Base-by-base conservation (phyloP, 2,888 invertebrate species). In the Eucera pruinosa region DNA sequence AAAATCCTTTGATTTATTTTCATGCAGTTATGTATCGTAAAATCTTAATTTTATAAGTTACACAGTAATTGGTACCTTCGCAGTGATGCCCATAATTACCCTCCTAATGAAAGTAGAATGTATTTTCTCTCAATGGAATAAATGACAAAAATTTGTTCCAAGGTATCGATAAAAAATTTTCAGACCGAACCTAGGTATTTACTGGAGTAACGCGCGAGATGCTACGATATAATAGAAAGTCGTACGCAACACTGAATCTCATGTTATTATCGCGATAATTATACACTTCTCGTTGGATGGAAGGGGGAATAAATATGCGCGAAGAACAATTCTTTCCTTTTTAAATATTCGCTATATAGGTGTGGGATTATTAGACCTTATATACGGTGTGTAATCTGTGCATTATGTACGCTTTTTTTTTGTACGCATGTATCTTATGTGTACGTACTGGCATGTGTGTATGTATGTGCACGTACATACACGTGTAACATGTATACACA, bases 151-250 rank as follows among this genome's bases (percentile, higher is more conserved):
- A 18, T 36, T 45, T 41, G 48, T 45, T 20, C 7, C n/a, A 11
- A 2, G 11, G 7, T 50, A 36, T 13, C 13, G 15, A 11, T 50
- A 1, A 45, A 50, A 61, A 65, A 25, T 57, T 75, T 65, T 33
- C 75, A 33, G 50, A 65, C 25, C 39, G 47, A 48, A 15, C 25
- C 25, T 15, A 48, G 20, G 11, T 43, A 36, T 33, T 54, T 41
- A 61, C 41, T 69, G 54, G 27, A 62, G 50, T 54, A 41, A 65
- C 48, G 43, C 45, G 25, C 67, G 33, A 58, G 62, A 67, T 77
- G 62, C 71, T 67, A 67, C 58, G 48, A 60, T 70, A 78, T 65
- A 80, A 65, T 76, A 69, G 81, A 81, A 80, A 80, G 76, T 80
- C 57, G 67, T 80, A 80, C 66, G 62, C 76, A 71, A 80, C 71